Percentiles rank a stretch among this genome's conserved stretches.
Evolutionary conservation across 2,797 vertebrate species (phyloP).

Genomic region (Epinephelus malabaricus): DNA sequence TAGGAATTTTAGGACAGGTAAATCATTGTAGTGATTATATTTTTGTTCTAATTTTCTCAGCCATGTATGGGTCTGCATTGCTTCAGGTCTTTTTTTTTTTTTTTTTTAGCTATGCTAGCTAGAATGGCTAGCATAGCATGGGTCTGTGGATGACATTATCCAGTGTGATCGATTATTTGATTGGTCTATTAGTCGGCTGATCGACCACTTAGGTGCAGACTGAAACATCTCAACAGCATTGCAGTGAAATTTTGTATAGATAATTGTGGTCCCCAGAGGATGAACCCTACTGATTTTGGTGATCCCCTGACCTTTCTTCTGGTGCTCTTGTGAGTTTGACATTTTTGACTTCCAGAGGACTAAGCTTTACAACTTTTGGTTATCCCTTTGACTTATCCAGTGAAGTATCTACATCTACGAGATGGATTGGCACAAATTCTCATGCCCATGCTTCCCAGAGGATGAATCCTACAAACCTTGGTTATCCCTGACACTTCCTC

Average conservation of each 20-base stretch:
- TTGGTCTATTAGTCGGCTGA: background rate
- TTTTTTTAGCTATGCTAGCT: background rate
- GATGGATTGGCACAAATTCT: background rate
- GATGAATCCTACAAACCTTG: background rate
- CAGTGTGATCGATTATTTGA: background rate
- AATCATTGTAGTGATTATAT: background rate
- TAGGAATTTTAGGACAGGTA: background rate
- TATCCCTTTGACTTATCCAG: background rate
- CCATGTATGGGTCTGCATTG: background rate
- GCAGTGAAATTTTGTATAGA: background rate
- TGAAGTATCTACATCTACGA: background rate
- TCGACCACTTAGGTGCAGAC: background rate
- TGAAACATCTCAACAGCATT: background rate
- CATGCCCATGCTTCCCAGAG: background rate
- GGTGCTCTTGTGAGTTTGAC: background rate
- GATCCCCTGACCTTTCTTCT: background rate
- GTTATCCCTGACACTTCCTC: background rate
- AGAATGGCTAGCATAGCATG: background rate
- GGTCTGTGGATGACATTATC: background rate
- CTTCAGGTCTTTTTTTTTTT: background rate
- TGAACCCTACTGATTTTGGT: conserved; percentile 7
- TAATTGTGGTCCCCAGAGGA: background rate
- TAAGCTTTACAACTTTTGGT: background rate
- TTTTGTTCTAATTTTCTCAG: background rate
- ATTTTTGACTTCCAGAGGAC: conserved; percentile 1